A percentile compares a stretch with the other conserved stretches of the same genome.
Evolutionary conservation across 2,888 invertebrate species (phyloP).

Genomic region (Andrena minutula): DNA sequence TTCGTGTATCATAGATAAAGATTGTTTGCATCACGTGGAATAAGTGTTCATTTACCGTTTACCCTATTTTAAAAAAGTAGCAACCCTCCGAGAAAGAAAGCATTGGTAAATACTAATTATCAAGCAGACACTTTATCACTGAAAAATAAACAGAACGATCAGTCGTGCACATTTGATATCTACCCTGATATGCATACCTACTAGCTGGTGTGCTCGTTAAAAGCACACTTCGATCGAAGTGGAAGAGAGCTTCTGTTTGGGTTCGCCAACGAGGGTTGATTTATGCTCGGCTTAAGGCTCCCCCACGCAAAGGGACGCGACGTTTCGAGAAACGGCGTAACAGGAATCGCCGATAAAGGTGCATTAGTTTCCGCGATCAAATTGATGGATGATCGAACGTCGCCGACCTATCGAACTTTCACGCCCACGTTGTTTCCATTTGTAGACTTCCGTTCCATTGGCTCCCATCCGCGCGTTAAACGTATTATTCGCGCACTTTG

Average conservation of each 20-base stretch:
- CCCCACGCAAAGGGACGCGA: constrained; percentile 21
- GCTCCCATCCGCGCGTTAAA: constrained; percentile 11
- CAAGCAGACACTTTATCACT: neutral
- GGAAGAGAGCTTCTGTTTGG: constrained; percentile 2
- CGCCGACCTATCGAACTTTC: constrained; percentile 36
- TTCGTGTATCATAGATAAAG: too few species aligned
- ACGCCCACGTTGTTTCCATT: constrained; percentile 52
- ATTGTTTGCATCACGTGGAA: neutral
- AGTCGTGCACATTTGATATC: constrained; percentile 9
- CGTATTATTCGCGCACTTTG: constrained; percentile 22
- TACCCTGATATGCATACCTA: neutral
- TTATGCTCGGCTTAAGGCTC: constrained; percentile 46
- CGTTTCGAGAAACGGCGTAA: constrained; percentile 45
- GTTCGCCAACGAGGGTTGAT: constrained; percentile 43
- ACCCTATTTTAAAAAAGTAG: neutral
- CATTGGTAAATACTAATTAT: neutral
- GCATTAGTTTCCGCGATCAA: constrained; percentile 65
- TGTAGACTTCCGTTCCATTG: constrained; percentile 42
- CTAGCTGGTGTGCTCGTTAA: constrained; percentile 15
- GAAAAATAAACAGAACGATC: constrained; percentile 5
- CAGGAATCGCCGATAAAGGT: constrained; percentile 67
- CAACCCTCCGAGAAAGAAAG: neutral
- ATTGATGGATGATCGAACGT: constrained; percentile 60
- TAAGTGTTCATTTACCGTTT: neutral
- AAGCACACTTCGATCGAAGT: constrained; percentile 14